phyloP scores from a whole-genome alignment of 2,113 vertebrate species.

The Leptobrachium ailaonicum region DNA sequence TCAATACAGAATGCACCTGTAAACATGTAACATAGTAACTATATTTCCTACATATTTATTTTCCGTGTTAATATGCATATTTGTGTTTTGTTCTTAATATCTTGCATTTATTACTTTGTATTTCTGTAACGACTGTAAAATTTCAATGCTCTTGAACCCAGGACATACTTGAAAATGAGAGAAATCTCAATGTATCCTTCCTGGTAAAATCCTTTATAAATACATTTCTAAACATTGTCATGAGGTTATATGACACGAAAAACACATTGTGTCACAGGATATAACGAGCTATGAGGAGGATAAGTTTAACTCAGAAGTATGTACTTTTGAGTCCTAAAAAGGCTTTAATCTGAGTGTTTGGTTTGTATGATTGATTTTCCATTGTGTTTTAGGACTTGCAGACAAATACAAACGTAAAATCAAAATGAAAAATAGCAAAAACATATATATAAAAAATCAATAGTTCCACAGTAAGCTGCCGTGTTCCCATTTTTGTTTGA shows the following conservation, averaged over 20 bases:
- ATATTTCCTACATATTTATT: too few relatives aligned
- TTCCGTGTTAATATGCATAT: too few relatives aligned
- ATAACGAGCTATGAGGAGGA: background rate
- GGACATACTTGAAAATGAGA: too few relatives aligned
- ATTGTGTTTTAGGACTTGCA: background rate
- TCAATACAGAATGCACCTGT: too few relatives aligned
- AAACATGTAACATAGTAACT: too few relatives aligned
- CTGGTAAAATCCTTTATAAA: too few relatives aligned
- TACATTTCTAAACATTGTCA: background rate
- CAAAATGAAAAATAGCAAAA: constrained; percentile 1
- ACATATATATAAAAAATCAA: background rate
- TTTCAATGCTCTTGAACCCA: too few relatives aligned
- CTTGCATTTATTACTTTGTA: too few relatives aligned
- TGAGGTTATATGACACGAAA: background rate
- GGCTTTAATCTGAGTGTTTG: background rate
- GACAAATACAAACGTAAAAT: constrained; percentile 5
- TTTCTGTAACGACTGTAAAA: too few relatives aligned
- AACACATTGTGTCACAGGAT: background rate
- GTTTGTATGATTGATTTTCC: background rate
- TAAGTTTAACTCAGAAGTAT: background rate
- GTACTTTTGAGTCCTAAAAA: background rate
- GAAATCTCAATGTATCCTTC: too few relatives aligned
- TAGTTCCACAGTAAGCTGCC: background rate
- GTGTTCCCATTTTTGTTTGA: background rate
- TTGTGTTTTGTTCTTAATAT: too few relatives aligned